Base-by-base conservation (phyloP, 2,797 vertebrate genomes). In the Dermochelys coriacea region DNA sequence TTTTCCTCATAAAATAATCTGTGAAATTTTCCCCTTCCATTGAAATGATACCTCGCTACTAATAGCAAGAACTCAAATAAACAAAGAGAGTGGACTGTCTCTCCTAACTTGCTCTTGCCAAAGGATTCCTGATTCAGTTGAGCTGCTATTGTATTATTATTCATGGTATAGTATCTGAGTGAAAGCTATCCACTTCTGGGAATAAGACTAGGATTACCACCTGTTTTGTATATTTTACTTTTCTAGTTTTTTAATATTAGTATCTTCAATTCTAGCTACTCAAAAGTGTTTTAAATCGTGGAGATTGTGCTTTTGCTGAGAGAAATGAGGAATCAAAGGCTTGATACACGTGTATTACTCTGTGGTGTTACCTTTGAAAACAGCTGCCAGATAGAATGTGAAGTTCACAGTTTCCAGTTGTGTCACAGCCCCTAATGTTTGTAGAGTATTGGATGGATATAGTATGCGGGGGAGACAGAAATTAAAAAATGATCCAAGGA, bases 1-100 rank as follows among this genome's bases (percentile, higher is more conserved):
- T 50, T 89, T 83, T n/a, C 90, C 90, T 84, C 41, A 64, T 3
- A 78, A 85, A 85, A 87, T 87, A 51, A 12, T 91, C 27, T 71
- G 29, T 61, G 29, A 31, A 0, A n/a, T 68, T 89, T 92, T 50
- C 83, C 85, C 6, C 71, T 10, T 7, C 0, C 0, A 3, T 41
- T 86, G 86, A 83, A 82, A 71, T 80, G 80, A 8, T 23, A 75
- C 23, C 4, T 91, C 54, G 10, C 54, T 54, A 54, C 54, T 54
- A 23, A 54, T 54, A 54, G 9, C 54, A 54, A 54, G 54, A 54
- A 54, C 54, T 54, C 54, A 54, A 54, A 4, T 88, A 7, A 55
- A 9, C 85, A 16, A 47, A 18, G 6, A 49, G 29, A n/a, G 47
- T 19, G 57, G 51, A 14, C 12, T 79, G 11, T 75, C 37, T 90